Evolutionary conservation across 2,888 invertebrate genomes (phyloP).

Genomic region (Lasioglossum pauxillum): DNA sequence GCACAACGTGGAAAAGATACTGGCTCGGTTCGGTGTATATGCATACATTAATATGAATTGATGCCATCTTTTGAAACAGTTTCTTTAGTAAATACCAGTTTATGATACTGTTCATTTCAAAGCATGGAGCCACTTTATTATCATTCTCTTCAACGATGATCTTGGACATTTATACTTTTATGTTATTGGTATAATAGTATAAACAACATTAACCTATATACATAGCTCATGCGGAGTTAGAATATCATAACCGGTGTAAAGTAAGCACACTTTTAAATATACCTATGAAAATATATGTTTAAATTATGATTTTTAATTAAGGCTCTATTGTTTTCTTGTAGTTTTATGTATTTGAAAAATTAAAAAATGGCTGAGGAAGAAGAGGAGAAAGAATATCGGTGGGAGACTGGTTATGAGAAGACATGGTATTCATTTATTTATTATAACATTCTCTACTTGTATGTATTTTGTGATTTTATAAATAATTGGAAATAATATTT

Average conservation of each 20-base stretch:
- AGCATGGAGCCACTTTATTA: too few relatives aligned
- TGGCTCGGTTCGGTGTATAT: background rate
- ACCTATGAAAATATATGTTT: background rate
- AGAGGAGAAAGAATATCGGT: constrained; percentile 93
- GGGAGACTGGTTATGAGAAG: constrained; percentile 98
- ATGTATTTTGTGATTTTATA: background rate
- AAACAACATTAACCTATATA: constrained; percentile 64
- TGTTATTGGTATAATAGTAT: constrained; percentile 14
- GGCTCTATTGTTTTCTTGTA: background rate
- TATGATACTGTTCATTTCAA: background rate
- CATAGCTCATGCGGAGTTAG: background rate
- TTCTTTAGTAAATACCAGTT: background rate
- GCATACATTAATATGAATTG: constrained; percentile 9
- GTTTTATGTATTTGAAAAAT: constrained; percentile 85
- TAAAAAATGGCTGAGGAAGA: constrained; percentile 94
- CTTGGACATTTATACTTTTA: background rate
- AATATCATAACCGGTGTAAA: background rate
- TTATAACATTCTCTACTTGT: constrained; percentile 15
- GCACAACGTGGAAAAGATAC: constrained; percentile 12
- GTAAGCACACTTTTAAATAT: constrained; percentile 3
- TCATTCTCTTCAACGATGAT: background rate
- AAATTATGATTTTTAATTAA: constrained; percentile 8
- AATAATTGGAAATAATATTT: constrained; percentile 25
- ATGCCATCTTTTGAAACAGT: background rate
- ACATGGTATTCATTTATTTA: constrained; percentile 89